A percentile compares a stretch with the other conserved stretches of the same genome.
These are phyloP conservation scores for Macrotus californicus DNA, from an alignment of 2,113 vertebrate species.

Conservation along the genomic window DNA sequence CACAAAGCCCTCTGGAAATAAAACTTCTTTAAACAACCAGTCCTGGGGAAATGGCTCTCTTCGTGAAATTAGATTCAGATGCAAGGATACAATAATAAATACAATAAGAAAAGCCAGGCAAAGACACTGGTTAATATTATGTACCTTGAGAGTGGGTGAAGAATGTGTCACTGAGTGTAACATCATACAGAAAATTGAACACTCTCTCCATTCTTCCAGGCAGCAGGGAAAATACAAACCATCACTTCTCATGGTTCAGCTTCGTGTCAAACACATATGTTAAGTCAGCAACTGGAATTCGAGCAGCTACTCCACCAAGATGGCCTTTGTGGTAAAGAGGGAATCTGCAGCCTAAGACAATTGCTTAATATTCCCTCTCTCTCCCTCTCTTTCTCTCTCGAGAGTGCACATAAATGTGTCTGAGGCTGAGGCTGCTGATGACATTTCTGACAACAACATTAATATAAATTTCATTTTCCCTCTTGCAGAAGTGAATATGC, in stretches of 20 bases:
- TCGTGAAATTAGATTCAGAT: background rate
- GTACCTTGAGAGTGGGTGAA: background rate
- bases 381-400: too few relatives aligned
- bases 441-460: slow-evolving; percentile 7
- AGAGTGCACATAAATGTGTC: background rate
- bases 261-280: background rate
- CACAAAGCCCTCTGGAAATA: background rate
- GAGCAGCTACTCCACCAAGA: background rate
- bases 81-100: background rate
- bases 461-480: background rate
- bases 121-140: background rate
- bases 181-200: background rate
- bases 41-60: background rate
- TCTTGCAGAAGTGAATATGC: background rate
- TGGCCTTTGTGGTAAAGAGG: background rate
- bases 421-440: background rate
- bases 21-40: background rate
- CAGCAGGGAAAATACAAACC: background rate
- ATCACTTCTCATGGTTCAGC: background rate
- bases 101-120: background rate
- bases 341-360: background rate
- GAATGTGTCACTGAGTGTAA: background rate
- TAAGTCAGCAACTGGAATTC: background rate
- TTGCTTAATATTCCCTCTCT: background rate
- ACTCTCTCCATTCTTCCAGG: background rate